Conservation (phyloP, 2,797 vertebrate species). For the Argentina silus region DNA sequence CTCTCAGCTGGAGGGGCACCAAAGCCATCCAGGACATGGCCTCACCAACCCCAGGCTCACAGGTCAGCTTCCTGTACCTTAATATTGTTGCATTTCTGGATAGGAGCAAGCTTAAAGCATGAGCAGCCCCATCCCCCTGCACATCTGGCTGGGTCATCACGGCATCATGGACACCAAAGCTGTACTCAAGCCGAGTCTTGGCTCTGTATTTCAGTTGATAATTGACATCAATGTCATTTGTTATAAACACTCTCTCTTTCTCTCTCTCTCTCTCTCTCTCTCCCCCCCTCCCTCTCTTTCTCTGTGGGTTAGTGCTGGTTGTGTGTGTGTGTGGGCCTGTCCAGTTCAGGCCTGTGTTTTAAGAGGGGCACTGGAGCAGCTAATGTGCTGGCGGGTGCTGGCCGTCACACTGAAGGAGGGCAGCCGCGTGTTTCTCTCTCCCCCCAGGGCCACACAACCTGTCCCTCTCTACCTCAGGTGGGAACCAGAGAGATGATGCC, state of each 20-base stretch:
- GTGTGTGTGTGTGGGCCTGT: conserved; percentile 41
- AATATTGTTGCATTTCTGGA: no score
- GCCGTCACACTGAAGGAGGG: conserved; percentile 52
- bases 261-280: no score
- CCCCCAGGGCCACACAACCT: conserved; percentile 62
- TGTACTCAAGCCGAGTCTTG: no score
- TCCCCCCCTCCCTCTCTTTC: no score
- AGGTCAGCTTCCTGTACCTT: background rate
- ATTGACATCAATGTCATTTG: no score
- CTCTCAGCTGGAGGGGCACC: background rate
- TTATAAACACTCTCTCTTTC: no score
- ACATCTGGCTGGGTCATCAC: no score
- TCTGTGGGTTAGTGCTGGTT: background rate
- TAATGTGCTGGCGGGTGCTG: conserved; percentile 64
- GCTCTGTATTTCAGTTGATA: no score
- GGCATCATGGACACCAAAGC: no score
- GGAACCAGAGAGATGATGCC: background rate
- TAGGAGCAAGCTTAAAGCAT: no score
- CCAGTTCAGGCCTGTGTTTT: conserved; percentile 52
- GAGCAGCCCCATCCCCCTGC: no score
- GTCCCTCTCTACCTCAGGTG: conserved; percentile 50
- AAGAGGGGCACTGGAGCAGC: conserved; percentile 57
- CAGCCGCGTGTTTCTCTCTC: conserved; percentile 55
- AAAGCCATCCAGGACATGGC: background rate
- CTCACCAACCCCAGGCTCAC: background rate